Evolutionary conservation across 2,888 invertebrate species (phyloP), one percentile per base, ranked within the genome.

Genomic region (Hesperia comma): DNA sequence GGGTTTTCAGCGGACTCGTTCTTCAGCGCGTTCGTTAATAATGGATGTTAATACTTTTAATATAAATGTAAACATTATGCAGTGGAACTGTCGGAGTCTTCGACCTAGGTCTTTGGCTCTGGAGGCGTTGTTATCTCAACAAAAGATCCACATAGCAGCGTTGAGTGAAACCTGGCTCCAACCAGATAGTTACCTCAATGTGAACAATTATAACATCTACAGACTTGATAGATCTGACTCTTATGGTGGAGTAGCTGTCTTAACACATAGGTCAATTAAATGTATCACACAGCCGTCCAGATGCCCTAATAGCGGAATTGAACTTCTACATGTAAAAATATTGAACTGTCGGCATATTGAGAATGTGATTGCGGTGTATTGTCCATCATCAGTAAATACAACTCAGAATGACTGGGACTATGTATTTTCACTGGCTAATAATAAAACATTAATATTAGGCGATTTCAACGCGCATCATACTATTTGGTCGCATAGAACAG

Each of bases 401-500:
- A 32, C 19, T 6, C 63, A 61, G 41, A 57, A 15, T 19, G 71
- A 69, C 41, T 71, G 69, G 71, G 68, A 69, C 21, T 10, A 54
- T 4, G n/a, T 71, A 26, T 71, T 71, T 54, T 57, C 66, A 10
- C 4, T 60, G 2, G 10, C 17, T 5, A 33, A 6, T 43, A 60
- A n/a, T 12, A 68, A 63, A 46, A 19, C 53, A 1, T 19, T 67
- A 26, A 41, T 69, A 10, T 19, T 68, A 21, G 68, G 70, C 1
- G 70, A 70, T 41, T 69, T 70, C 32, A 70, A 69, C 40, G 70
- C 43, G 0, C 70, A 70, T n/a, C 70, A 70, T 26, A 54, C 61
- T 6, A 69, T 55, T 19, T 70, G 70, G 69, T 70, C 70, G 6
- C 37, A 33, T 33, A 69, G 68, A 64, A 58, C 33, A 2, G 70